Evolutionary conservation across 2,797 vertebrate genomes (phyloP), one percentile per base, ranked within the genome.

Genomic region (Coranthus polyacanthus): DNA sequence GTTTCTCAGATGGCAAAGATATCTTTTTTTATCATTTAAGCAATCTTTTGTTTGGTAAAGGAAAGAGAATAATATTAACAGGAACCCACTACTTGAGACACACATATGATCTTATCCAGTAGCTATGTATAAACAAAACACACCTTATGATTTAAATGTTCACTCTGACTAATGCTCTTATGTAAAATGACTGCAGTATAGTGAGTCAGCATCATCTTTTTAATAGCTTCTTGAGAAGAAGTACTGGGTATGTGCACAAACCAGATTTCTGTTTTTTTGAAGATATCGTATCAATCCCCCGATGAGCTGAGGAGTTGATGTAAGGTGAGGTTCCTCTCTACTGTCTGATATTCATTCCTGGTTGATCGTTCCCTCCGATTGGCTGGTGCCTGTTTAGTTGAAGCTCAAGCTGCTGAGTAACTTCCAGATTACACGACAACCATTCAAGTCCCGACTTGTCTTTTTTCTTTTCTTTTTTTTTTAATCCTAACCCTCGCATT

Each of bases 381-480:
- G n/a, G n/a, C n/a, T n/a, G n/a, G n/a, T n/a, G 24, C 6, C 24
- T 26, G 3, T 26, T 6, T 26, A 26, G 24, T 26, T 26, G 43
- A 16, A 20, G 43, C 53, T 24, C 15, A 58, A 57, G n/a, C n/a
- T n/a, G n/a, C n/a, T n/a, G n/a, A n/a, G n/a, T n/a, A n/a, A 61
- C 67, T 60, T 72, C 66, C n/a, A 1, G 64, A 46, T 78, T 57
- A 81, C 55, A 78, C 17, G 34, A 13, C 36, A n/a, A 32, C 16
- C 29, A 29, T 55, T 79, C 62, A 68, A 50, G 70, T 63, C 73
- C 11, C 2, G 16, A 69, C 74, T 39, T 42, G 59, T 26, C 41
- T 15, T 2, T 16, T 16, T 55, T 26, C 41, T 15, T 2, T 16
- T 16, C 16, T 15, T 56, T 39, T 61, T 22, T 29, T 21, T 12